These are phyloP conservation scores for Calidris pygmaea DNA, from an alignment of 2,113 vertebrate genomes.

Conservation along the genomic window DNA sequence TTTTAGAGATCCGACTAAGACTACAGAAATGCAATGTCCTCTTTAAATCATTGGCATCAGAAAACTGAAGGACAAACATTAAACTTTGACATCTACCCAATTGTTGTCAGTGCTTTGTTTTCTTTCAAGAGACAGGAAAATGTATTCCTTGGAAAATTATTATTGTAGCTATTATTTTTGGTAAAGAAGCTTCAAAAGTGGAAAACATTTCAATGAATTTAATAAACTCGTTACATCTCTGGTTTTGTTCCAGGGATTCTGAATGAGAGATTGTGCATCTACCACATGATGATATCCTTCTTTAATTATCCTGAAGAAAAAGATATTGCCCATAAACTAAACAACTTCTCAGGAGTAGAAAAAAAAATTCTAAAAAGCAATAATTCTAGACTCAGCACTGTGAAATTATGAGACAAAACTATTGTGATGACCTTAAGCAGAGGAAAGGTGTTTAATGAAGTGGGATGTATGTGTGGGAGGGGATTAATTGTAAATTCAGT, in stretches of 20 bases:
- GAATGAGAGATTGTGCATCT: background rate
- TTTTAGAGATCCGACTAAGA: background rate
- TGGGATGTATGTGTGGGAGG: background rate
- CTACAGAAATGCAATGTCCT: background rate
- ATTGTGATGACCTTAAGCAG: constrained; percentile 14
- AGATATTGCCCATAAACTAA: background rate
- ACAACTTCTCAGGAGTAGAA: background rate
- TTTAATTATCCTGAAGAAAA: background rate
- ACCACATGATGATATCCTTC: background rate
- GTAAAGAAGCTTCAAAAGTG: background rate
- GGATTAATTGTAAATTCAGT: constrained; percentile 29
- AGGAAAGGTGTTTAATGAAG: constrained; percentile 40
- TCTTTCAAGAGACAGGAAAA: background rate
- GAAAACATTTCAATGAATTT: background rate
- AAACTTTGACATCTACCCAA: background rate
- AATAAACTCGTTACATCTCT: background rate
- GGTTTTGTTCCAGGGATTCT: background rate
- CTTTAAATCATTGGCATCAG: constrained; percentile 37
- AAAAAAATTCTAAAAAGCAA: background rate
- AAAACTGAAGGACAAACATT: constrained; percentile 10
- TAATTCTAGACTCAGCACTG: background rate
- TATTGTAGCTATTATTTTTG: background rate
- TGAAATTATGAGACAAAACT: background rate
- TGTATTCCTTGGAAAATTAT: background rate
- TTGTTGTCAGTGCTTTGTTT: background rate